Evolutionary conservation across 2,113 vertebrate species (phyloP), one percentile per base, ranked within the genome.

Genomic region (Scophthalmus maximus): DNA sequence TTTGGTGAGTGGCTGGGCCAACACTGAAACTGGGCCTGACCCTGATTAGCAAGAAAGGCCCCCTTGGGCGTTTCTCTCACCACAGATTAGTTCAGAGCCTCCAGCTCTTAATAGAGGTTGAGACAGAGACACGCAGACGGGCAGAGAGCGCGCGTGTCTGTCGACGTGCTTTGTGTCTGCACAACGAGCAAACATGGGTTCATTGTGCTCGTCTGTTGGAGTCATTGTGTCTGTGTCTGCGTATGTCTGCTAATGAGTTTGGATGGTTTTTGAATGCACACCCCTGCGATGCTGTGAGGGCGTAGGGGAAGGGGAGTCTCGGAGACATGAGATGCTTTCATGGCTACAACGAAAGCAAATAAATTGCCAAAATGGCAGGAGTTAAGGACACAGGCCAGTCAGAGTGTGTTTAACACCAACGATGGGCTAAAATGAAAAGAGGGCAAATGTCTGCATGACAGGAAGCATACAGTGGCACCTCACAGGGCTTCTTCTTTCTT

Each of bases 31-130:
- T 78, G 60, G n/a, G 63, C 73, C 73, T 82, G 60, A 84, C 77
- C 77, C 65, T 79, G 83, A 84, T 84, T 73, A 77, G 49, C 81
- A 80, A 51, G 76, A 79, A 73, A 56, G 29, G 64, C 81, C 78
- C 58, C 69, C 64, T 78, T 83, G 84, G 84, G 83, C 7, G 79
- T 85, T 83, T 78, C 71, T 76, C 57, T 70, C 64, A 56, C 59
- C 57, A 34, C 55, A 73, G 73, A 83, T 86, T 68, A 78, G 63
- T 69, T 69, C 27, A 38, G 81, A 84, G 73, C 77, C 47, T 71
- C 20, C 14, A 29, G 55, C 53, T 64, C 32, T 77, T 42, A 38
- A 46, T 27, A 14, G 18, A 63, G 18, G 25, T n/a, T 32, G 30
- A 61, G 25, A 65, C 30, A 27, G 5, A 59, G 26, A 36, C 30